Evolutionary conservation across 2,888 invertebrate species (phyloP).

Genomic region (Colletes collaris): DNA sequence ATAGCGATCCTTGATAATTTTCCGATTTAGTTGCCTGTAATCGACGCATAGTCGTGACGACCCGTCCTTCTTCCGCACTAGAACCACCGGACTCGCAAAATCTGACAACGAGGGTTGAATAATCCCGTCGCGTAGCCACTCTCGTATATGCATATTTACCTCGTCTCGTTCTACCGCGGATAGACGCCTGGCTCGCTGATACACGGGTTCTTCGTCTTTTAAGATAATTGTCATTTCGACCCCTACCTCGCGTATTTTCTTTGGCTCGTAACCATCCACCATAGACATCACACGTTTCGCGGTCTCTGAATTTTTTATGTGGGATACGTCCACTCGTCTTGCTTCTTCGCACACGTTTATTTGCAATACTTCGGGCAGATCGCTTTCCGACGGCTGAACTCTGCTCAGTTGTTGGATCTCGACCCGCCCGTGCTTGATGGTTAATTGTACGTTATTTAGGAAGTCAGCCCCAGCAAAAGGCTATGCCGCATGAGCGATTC

Average conservation of each 20-base stretch:
- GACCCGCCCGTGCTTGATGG: neutral
- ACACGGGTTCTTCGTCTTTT: slow-evolving; percentile 29
- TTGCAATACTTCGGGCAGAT: neutral
- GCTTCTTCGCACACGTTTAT: neutral
- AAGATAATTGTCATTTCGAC: slow-evolving; percentile 29
- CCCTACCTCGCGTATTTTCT: slow-evolving; percentile 8
- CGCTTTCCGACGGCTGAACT: neutral
- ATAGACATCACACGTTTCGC: neutral
- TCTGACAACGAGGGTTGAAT: slow-evolving; percentile 1
- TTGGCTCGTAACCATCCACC: neutral
- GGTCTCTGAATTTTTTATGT: neutral
- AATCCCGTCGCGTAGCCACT: slow-evolving; percentile 12
- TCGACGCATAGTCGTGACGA: slow-evolving; percentile 48
- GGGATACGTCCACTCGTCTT: neutral
- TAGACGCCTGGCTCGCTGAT: slow-evolving; percentile 25
- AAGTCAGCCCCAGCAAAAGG: neutral
- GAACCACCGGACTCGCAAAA: slow-evolving; percentile 10
- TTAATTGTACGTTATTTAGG: neutral
- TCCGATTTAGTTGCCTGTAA: slow-evolving; percentile 66
- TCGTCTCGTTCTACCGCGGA: slow-evolving; percentile 2
- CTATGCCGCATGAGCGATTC: neutral
- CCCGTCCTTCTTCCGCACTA: slow-evolving; percentile 34
- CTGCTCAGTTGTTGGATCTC: neutral
- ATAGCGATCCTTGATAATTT: slow-evolving; percentile 69
- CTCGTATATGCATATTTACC: slow-evolving; percentile 11